Evolutionary conservation across 2,888 invertebrate species (phyloP).

Genomic region (Drosophila picticornis): DNA sequence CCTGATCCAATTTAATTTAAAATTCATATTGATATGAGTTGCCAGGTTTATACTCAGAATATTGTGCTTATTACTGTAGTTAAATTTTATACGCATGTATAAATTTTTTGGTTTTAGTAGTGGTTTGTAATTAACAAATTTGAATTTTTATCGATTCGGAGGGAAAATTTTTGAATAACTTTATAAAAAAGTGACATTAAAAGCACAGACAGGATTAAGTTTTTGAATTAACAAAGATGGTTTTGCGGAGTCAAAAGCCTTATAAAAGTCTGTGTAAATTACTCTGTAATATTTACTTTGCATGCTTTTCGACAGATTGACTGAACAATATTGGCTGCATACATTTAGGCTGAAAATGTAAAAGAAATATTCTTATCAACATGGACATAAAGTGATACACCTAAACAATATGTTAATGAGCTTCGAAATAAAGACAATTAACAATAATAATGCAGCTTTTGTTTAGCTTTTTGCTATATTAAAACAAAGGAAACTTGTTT

Average conservation of each 20-base stretch:
- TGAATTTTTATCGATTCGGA: not conserved
- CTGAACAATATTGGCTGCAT: not conserved
- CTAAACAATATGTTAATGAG: not conserved
- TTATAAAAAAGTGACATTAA: not conserved
- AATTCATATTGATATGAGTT: not conserved
- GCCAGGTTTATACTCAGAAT: not conserved
- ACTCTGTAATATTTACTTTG: not conserved
- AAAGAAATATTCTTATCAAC: too few species aligned
- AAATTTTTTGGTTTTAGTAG: too few species aligned
- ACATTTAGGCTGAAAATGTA: constrained; percentile 4
- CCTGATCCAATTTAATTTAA: not conserved
- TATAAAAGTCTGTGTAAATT: not conserved
- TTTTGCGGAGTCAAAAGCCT: not conserved
- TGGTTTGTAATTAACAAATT: not conserved
- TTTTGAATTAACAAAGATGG: not conserved
- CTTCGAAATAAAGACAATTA: too few species aligned
- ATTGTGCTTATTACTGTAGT: not conserved
- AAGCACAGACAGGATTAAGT: not conserved
- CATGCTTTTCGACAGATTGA: not conserved
- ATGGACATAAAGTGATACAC: not conserved
- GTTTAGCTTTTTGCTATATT: not conserved
- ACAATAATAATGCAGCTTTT: not conserved
- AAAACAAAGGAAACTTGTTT: constrained; percentile 5
- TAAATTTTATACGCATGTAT: not conserved
- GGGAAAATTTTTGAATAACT: not conserved